Base-by-base conservation (phyloP, 2,888 invertebrate genomes). In the Smittia aterrima region DNA sequence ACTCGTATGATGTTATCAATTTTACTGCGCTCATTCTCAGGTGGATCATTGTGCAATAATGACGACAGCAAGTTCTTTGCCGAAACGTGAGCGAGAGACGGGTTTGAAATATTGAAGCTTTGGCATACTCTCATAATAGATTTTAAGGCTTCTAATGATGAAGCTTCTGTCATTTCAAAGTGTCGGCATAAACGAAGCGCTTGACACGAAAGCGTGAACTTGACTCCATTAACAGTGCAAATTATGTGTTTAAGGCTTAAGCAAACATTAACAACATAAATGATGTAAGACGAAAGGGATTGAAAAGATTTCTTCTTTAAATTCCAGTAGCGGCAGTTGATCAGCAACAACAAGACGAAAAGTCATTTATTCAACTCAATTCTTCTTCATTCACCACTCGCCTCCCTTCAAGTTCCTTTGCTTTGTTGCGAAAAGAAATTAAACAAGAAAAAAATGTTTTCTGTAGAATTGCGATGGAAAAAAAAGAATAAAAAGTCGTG, bases 311-410 rank as follows among this genome's bases (percentile, higher is more conserved):
- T 11, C 47, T n/a, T 47, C 32, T 32, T 32, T 47, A 32, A 47
- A 47, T n/a, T 13, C 47, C 68, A 68, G 68, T 68, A 68, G 68
- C 32, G 9, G 32, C 68, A 40, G 68, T 47, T 68, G 68, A 68
- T 68, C 41, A 41, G 22, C 40, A 18, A 41, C 47, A 47, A 38
- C 40, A 11, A 47, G 32, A 38, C 38, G 22, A 68, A 68, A 68
- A 68, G 47, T 68, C 68, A 68, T 68, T 68, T 68, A 68, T 41
- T 47, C 18, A 22, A 41, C 9, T 11, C 1, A 25, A 25, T 40
- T 40, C 40, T 66, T 38, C 11, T 66, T 66, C 40, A 11, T 38
- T 32, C 4, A 4, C 32, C 4, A 32, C 32, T 32, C 32, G 32
- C 32, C 32, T 32, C 32, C 32, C 32, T 32, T 32, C 32, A 32